A percentile compares a stretch with the other conserved stretches of the same genome.
These are phyloP conservation scores for Lamellibrachia satsuma DNA, from an alignment of 2,888 invertebrate species.

Conservation along the genomic window DNA sequence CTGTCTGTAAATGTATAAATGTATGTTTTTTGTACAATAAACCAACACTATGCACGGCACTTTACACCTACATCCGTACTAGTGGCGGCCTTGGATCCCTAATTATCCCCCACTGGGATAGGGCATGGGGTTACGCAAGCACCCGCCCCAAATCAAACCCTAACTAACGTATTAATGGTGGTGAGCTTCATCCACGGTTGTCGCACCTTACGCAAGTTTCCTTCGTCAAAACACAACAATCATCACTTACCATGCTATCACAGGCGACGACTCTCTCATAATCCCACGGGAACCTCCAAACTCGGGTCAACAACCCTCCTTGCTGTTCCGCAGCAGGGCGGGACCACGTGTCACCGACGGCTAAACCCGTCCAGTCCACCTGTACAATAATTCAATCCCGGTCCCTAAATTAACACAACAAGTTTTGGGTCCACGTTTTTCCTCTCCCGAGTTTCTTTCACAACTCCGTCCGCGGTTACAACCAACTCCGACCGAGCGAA, in stretches of 20 bases:
- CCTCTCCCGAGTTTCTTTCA: not conserved
- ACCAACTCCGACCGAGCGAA: not conserved
- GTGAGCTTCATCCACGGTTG: not conserved
- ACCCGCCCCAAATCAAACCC: not conserved
- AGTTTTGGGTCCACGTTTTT: not conserved
- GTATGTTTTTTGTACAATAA: not conserved
- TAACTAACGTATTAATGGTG: not conserved
- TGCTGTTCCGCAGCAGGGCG: not conserved
- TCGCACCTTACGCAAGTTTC: not conserved
- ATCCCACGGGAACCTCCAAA: not conserved
- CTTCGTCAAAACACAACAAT: not conserved
- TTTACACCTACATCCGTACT: not conserved
- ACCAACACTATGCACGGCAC: not conserved
- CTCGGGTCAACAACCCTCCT: not conserved
- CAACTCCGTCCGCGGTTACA: not conserved
- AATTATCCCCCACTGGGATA: too few species aligned
- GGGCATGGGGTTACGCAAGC: not conserved
- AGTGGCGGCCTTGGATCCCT: not conserved
- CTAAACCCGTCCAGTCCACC: not conserved
- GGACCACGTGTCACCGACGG: not conserved
- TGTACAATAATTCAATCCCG: too few species aligned
- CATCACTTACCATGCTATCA: conserved; percentile 12
- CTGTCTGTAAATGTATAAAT: not conserved
- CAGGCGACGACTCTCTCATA: not conserved
- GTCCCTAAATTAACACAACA: too few species aligned